Evolutionary conservation across 2,888 invertebrate species (phyloP).

Genomic region (Pogonocherus hispidulus): DNA sequence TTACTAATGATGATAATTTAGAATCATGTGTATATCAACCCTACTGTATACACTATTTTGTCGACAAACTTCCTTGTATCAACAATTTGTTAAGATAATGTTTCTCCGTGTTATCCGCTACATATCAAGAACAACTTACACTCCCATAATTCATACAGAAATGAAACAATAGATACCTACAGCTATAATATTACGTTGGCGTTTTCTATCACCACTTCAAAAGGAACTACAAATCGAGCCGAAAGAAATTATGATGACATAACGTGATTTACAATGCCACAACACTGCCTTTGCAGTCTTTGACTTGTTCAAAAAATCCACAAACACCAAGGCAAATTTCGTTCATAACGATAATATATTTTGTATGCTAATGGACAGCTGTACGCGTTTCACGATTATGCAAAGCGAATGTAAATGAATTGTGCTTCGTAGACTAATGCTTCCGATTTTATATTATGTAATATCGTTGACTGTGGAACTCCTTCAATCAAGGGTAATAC

Average conservation of each 20-base stretch:
- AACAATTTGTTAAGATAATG: too few relatives aligned
- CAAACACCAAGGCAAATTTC: background rate
- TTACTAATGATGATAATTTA: too few relatives aligned
- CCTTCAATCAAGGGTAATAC: too few relatives aligned
- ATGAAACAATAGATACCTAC: slow-evolving; percentile 8
- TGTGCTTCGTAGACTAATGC: background rate
- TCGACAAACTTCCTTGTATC: too few relatives aligned
- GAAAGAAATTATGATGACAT: slow-evolving; percentile 19
- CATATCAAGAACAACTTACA: background rate
- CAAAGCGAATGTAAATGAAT: background rate
- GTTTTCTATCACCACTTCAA: slow-evolving; percentile 19
- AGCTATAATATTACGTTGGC: slow-evolving; percentile 17
- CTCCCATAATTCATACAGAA: slow-evolving; percentile 3
- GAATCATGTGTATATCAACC: too few relatives aligned
- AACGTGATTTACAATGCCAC: slow-evolving; percentile 21
- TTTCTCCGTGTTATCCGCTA: too few relatives aligned
- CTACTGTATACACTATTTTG: too few relatives aligned
- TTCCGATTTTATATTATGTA: background rate
- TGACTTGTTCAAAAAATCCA: background rate
- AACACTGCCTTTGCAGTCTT: background rate
- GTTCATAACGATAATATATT: slow-evolving; percentile 6
- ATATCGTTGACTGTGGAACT: too few relatives aligned
- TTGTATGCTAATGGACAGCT: slow-evolving; percentile 15
- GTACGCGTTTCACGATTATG: background rate
- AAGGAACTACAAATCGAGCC: slow-evolving; percentile 26